Percentiles rank a stretch among this genome's conserved stretches.
phyloP scores from a whole-genome alignment of 2,113 vertebrate genomes.

The Hiodon alosoides region DNA sequence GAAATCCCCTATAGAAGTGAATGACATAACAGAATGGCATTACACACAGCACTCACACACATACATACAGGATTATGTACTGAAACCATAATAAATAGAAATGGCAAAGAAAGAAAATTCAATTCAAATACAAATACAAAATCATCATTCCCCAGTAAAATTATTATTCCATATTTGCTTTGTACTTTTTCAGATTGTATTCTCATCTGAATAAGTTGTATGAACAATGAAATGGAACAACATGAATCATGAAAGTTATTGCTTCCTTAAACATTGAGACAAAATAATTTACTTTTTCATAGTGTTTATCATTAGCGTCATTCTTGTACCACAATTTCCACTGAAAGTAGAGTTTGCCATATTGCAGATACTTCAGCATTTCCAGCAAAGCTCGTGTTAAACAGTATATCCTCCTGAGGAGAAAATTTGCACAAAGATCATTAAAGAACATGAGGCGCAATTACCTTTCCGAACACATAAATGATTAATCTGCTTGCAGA shows the following conservation, averaged over 20 bases:
- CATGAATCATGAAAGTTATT: not conserved
- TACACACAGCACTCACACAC: not conserved
- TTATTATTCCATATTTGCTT: too few relatives aligned
- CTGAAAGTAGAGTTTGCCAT: conserved; percentile 57
- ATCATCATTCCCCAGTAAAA: too few relatives aligned
- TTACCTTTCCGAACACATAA: not conserved
- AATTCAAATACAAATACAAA: not conserved
- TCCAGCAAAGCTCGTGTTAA: conserved; percentile 58
- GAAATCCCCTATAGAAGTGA: conserved; percentile 46
- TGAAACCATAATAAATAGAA: not conserved
- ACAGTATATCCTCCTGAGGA: conserved; percentile 52
- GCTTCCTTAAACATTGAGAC: not conserved
- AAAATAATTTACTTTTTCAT: conserved; percentile 52
- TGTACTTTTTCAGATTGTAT: too few relatives aligned
- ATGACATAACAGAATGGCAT: not conserved
- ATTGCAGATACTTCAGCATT: conserved; percentile 57
- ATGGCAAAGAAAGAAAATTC: not conserved
- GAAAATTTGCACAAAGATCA: not conserved
- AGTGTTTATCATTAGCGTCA: conserved; percentile 49
- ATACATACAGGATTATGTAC: not conserved
- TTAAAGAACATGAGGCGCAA: not conserved
- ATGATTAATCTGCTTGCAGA: not conserved
- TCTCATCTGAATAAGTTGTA: not conserved
- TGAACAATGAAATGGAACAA: not conserved
- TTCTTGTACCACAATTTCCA: conserved; percentile 58